These are phyloP conservation scores for Nestor notabilis DNA, from an alignment of 2,113 vertebrate species.

Conservation along the genomic window DNA sequence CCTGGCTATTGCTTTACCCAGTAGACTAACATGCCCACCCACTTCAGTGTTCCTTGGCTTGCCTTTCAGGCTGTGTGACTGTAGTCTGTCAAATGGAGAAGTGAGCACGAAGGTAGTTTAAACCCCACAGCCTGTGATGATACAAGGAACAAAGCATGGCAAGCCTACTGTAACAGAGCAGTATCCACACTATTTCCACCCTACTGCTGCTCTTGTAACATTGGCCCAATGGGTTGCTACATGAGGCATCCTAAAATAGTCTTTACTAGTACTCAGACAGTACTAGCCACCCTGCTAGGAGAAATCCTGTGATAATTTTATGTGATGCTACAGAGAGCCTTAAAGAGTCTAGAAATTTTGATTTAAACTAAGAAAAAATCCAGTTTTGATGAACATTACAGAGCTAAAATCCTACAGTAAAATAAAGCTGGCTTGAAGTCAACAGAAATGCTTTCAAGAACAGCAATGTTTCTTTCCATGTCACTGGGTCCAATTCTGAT, in stretches of 20 bases:
- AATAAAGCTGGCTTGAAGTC: neutral
- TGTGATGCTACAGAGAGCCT: neutral
- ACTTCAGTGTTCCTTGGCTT: neutral
- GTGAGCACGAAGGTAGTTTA: neutral
- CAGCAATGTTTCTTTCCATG: neutral
- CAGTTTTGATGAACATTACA: neutral
- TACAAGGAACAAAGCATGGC: neutral
- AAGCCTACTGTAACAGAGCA: neutral
- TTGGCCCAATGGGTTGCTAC: neutral
- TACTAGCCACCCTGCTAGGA: neutral
- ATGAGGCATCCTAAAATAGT: neutral
- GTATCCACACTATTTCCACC: neutral
- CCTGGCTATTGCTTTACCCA: neutral
- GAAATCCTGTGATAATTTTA: neutral
- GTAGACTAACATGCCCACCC: neutral
- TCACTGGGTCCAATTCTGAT: slow-evolving; percentile 21
- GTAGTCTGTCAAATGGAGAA: neutral
- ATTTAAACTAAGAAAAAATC: neutral
- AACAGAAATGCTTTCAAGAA: slow-evolving; percentile 25
- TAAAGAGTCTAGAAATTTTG: neutral
- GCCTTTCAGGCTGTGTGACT: neutral
- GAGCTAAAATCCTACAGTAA: neutral
- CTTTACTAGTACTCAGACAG: neutral
- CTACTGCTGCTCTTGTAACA: neutral
- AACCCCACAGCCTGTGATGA: neutral